Evolutionary conservation across 2,888 invertebrate species (phyloP), one percentile per base, ranked within the genome.

Genomic region (Caenorhabditis sinica): DNA sequence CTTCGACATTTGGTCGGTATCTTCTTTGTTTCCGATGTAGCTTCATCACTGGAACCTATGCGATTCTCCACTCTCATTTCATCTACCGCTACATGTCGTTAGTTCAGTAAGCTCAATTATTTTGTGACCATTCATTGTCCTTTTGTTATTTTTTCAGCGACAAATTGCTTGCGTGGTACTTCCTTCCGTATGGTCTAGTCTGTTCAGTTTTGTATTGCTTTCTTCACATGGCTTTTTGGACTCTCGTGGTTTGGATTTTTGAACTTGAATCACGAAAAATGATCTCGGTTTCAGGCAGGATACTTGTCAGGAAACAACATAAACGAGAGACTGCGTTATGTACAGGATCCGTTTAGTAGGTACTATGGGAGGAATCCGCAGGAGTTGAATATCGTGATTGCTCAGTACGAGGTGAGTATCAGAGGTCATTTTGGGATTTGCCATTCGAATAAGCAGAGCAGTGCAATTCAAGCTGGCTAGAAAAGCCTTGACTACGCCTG

Each of bases 11-110:
- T 8, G 51, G 60, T 2, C 45, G 63, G 3, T 63, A 53, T 36
- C 30, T 75, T 8, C 36, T 75, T 2, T 23, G 58, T 11, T 45
- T 66, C 45, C 75, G 66, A n/a, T 75, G 75, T 30, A 66, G 75
- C 36, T 66, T 53, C 30, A 75, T 75, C 9, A 58, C 75, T 2
- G 75, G 45, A 9, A 66, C 75, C 2, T 75, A 75, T 11, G 75
- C 75, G n/a, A 58, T 75, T 2, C 75, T 75, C 11, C 75, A 75
- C n/a, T 28, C 75, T 9, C 75, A 75, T 33, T 75, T 75, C 28
- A 20, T 53, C 17, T 75, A 75, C 33, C 66, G 75, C 4, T 75
- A 58, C 58, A 43, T 75, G 75, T 36, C 5, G 13, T 15, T 66
- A 13, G 15, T 15, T 13, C 23, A 17, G 73, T 73, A 25, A 60